Evolutionary conservation across 2,797 vertebrate genomes (phyloP).

Genomic region (Cirrhinus mrigala): DNA sequence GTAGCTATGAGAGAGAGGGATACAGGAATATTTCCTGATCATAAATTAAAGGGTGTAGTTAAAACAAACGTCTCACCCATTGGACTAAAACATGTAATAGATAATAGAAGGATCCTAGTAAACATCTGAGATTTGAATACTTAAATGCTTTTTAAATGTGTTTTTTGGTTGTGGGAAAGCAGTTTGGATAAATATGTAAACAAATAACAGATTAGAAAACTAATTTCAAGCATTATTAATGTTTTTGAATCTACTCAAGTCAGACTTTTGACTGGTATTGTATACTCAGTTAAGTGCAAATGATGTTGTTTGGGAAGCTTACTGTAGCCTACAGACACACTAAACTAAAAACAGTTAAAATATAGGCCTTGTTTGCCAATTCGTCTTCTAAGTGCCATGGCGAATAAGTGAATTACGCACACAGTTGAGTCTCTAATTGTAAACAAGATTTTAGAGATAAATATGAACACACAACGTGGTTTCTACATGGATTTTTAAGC

Average conservation of each 20-base stretch:
- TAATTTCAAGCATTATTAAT: not conserved
- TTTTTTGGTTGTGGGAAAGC: too few relatives aligned
- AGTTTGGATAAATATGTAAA: too few relatives aligned
- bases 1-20: too few relatives aligned
- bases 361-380: conserved; percentile 6
- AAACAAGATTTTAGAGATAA: conserved; percentile 41
- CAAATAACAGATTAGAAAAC: not conserved
- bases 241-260: not conserved
- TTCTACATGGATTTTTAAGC: conserved; percentile 19
- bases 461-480: not conserved
- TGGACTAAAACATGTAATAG: too few relatives aligned
- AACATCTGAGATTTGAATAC: too few relatives aligned
- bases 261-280: not conserved
- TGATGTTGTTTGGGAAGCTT: conserved; percentile 1
- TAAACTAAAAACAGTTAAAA: conserved; percentile 15
- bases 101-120: too few relatives aligned
- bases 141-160: too few relatives aligned
- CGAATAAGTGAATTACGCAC: conserved; percentile 43
- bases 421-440: conserved; percentile 15
- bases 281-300: not conserved
- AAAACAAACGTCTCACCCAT: too few relatives aligned
- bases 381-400: conserved; percentile 26
- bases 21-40: too few relatives aligned
- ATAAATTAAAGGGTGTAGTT: too few relatives aligned
- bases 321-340: not conserved